These are phyloP conservation scores for Orientallactaga sibirica DNA, from an alignment of 2,797 vertebrate species.

Conservation along the genomic window DNA sequence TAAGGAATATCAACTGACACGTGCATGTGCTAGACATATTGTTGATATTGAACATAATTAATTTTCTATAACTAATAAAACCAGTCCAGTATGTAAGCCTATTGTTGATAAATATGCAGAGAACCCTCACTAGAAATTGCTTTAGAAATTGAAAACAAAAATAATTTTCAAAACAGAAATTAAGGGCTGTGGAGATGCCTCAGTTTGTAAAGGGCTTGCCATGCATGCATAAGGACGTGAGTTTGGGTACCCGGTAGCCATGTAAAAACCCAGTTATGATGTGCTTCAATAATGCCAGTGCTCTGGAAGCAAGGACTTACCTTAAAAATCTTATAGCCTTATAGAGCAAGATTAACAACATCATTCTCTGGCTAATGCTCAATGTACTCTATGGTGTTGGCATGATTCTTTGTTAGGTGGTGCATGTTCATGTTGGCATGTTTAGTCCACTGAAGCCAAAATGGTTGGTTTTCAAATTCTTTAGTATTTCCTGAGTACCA, in stretches of 20 bases:
- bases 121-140: not conserved
- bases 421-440: not conserved
- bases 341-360: too few species aligned
- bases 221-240: too few species aligned
- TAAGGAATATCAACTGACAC: not conserved
- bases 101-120: slow-evolving; percentile 4
- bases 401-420: not conserved
- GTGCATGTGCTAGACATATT: not conserved
- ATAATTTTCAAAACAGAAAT: not conserved
- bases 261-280: too few species aligned
- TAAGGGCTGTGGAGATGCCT: too few species aligned
- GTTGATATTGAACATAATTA: not conserved
- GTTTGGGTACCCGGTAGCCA: too few species aligned
- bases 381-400: not conserved
- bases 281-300: too few species aligned
- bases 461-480: not conserved
- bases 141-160: not conserved
- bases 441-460: not conserved
- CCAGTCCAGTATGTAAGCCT: accelerated
- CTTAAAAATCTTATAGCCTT: too few species aligned
- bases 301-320: too few species aligned
- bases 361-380: not conserved
- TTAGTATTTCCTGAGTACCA: not conserved
- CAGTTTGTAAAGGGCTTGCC: too few species aligned
- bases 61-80: slow-evolving; percentile 12